Evolutionary conservation across 2,888 invertebrate genomes (phyloP).

Genomic region (Thymelicus acteon): DNA sequence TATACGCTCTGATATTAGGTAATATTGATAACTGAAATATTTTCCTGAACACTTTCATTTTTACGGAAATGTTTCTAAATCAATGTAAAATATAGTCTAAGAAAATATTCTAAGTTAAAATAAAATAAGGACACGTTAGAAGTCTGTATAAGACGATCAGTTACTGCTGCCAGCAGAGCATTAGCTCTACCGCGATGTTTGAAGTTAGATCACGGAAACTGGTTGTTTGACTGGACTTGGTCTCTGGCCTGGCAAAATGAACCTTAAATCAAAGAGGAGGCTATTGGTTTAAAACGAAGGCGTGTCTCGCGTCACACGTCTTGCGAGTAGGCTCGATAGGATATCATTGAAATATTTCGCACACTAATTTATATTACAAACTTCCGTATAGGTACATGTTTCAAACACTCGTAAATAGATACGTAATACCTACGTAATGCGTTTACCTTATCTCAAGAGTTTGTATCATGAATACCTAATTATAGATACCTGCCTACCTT

Average conservation of each 20-base stretch:
- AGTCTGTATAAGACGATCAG: constrained; percentile 59
- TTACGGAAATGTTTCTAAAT: constrained; percentile 35
- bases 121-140: constrained; percentile 55
- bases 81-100: constrained; percentile 17
- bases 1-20: constrained; percentile 61
- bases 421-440: not conserved
- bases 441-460: too few species aligned
- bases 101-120: constrained; percentile 17
- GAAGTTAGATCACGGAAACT: constrained; percentile 59
- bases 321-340: not conserved
- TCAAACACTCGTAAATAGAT: not conserved
- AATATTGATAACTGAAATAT: constrained; percentile 53
- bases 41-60: constrained; percentile 64
- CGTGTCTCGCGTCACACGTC: constrained; percentile 53
- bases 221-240: constrained; percentile 50
- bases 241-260: constrained; percentile 46
- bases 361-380: constrained; percentile 5
- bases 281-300: constrained; percentile 51
- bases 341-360: constrained; percentile 29
- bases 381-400: too few species aligned
- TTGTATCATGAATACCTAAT: too few species aligned
- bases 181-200: constrained; percentile 36
- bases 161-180: constrained; percentile 53
- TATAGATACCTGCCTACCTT: too few species aligned
- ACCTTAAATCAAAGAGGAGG: constrained; percentile 47